Evolutionary conservation across 2,888 invertebrate genomes (phyloP).

Genomic region (Andrena dorsata): DNA sequence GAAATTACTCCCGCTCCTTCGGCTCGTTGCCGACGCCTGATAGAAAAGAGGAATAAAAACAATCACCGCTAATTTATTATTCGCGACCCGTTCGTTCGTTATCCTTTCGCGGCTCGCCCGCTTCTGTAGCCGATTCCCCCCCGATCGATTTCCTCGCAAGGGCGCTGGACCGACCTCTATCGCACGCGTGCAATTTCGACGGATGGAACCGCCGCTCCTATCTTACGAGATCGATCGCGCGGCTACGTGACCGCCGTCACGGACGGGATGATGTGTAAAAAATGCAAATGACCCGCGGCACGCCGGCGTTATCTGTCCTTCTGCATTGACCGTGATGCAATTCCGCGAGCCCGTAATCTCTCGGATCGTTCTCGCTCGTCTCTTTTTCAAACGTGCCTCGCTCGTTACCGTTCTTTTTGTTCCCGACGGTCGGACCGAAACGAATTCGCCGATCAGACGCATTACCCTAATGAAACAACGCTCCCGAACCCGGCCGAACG

Average conservation of each 20-base stretch:
- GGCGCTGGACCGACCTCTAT: too few relatives aligned
- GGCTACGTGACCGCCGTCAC: slow-evolving; percentile 52
- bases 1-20: slow-evolving; percentile 42
- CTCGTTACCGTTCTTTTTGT: background rate
- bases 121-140: background rate
- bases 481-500: background rate
- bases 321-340: slow-evolving; percentile 38
- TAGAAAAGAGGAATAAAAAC: slow-evolving; percentile 1
- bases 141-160: background rate
- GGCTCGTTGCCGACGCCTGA: slow-evolving; percentile 20
- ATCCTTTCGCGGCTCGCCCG: background rate
- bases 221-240: slow-evolving; percentile 13
- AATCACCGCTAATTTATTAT: slow-evolving; percentile 18
- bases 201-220: background rate
- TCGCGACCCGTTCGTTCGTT: background rate
- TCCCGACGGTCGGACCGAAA: background rate
- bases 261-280: slow-evolving; percentile 28
- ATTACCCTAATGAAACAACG: slow-evolving; percentile 11
- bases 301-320: background rate
- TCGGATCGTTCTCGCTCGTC: slow-evolving; percentile 18
- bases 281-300: slow-evolving; percentile 23
- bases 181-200: background rate
- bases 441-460: slow-evolving; percentile 16
- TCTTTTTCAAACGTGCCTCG: background rate
- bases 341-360: slow-evolving; percentile 6